phyloP scores from a whole-genome alignment of 1,140 invertebrate species.

The Nylanderia fulva region DNA sequence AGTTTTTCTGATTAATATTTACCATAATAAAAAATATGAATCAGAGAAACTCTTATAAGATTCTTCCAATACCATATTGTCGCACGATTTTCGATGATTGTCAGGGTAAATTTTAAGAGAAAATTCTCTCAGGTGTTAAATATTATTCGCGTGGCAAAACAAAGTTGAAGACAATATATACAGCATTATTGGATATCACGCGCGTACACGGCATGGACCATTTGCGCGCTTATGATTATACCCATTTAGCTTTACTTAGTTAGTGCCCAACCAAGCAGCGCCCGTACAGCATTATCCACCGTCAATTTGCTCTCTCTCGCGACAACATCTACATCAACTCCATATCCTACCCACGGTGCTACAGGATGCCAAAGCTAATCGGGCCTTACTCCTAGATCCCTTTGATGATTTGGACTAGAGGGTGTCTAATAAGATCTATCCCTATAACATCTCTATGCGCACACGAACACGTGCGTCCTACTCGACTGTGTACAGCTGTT shows the following conservation, averaged over 20 bases:
- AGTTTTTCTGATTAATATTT: too few relatives aligned
- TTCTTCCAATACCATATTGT: too few relatives aligned
- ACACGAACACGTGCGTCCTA: conserved; percentile 21
- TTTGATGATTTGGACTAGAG: conserved; percentile 74
- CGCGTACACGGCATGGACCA: background rate
- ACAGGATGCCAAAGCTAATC: conserved; percentile 71
- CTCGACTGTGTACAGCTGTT: background rate
- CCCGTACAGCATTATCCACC: conserved; percentile 63
- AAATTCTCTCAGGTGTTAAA: too few relatives aligned
- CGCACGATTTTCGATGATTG: too few relatives aligned
- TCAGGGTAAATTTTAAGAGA: too few relatives aligned
- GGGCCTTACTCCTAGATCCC: conserved; percentile 67
- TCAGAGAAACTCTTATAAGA: too few relatives aligned
- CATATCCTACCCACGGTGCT: conserved; percentile 42
- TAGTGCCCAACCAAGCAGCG: conserved; percentile 64
- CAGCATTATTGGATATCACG: background rate
- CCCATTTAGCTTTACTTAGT: conserved; percentile 69
- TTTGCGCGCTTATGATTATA: conserved; percentile 57
- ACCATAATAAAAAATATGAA: too few relatives aligned
- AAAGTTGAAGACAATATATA: background rate
- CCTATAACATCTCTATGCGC: conserved; percentile 20
- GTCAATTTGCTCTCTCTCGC: conserved; percentile 66
- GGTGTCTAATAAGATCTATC: conserved; percentile 59
- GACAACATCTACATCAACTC: conserved; percentile 65
- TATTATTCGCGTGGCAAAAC: too few relatives aligned